phyloP scores from a whole-genome alignment of 2,888 invertebrate genomes.

The Morpho achilles region DNA sequence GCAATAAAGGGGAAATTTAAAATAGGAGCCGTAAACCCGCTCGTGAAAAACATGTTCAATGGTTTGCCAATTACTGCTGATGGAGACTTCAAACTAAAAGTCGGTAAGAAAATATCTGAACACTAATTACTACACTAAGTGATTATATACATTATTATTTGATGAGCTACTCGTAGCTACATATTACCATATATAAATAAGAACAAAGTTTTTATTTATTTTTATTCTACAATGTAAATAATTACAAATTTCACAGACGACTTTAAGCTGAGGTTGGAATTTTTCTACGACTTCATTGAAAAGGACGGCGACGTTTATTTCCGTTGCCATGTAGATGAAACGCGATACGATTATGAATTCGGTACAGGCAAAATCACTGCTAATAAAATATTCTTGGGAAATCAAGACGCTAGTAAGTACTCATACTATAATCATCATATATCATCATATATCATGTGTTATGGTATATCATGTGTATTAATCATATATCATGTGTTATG shows the following conservation, averaged over 20 bases:
- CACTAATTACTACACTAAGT: too few relatives aligned
- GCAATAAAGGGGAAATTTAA: slow-evolving; percentile 39
- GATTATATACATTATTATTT: too few relatives aligned
- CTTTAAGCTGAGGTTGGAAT: slow-evolving; percentile 28
- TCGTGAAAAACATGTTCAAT: slow-evolving; percentile 33
- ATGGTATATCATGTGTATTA: too few relatives aligned
- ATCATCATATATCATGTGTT: too few relatives aligned
- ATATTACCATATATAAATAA: not conserved
- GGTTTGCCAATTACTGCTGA: slow-evolving; percentile 34
- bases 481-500: too few relatives aligned
- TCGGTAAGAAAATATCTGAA: slow-evolving; percentile 33
- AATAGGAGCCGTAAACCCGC: slow-evolving; percentile 27
- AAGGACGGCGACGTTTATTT: slow-evolving; percentile 33
- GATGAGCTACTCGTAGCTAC: too few relatives aligned
- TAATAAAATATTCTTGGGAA: slow-evolving; percentile 38
- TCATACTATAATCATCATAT: not conserved
- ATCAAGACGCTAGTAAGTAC: slow-evolving; percentile 38
- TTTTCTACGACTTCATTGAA: slow-evolving; percentile 25
- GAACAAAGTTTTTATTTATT: too few relatives aligned
- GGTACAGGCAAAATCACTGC: slow-evolving; percentile 7
- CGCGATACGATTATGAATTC: not conserved
- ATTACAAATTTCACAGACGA: slow-evolving; percentile 20
- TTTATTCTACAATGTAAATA: not conserved
- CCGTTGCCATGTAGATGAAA: slow-evolving; percentile 22
- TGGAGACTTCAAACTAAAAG: slow-evolving; percentile 38